phyloP scores from a whole-genome alignment of 1,140 invertebrate species.

The Drosophila auraria region DNA sequence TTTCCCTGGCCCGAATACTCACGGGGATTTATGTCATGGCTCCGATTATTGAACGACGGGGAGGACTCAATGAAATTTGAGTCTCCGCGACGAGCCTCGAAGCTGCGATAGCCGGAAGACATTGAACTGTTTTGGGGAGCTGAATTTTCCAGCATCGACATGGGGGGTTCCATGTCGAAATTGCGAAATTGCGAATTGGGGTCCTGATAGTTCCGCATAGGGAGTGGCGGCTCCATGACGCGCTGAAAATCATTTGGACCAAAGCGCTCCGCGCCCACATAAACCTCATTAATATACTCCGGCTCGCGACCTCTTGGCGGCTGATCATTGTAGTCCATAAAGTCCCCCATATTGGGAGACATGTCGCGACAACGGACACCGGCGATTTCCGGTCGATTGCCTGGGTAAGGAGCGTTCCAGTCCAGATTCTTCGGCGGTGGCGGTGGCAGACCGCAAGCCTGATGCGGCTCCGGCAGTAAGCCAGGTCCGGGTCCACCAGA shows the following conservation, averaged over 20 bases:
- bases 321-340: background rate
- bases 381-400: background rate
- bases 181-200: background rate
- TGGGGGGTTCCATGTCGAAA: background rate
- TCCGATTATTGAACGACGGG: background rate
- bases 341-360: background rate
- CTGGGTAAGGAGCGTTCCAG: background rate
- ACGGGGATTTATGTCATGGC: background rate
- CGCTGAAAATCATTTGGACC: background rate
- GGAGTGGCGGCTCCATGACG: background rate
- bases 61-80: background rate
- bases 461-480: background rate
- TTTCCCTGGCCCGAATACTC: background rate
- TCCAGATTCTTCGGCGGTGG: slow-evolving; percentile 9
- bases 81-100: background rate
- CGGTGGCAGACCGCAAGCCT: background rate
- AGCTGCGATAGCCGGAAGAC: background rate
- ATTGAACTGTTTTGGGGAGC: too few relatives aligned
- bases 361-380: background rate
- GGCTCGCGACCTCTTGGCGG: background rate
- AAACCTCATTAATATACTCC: background rate
- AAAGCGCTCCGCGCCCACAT: background rate
- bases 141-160: too few relatives aligned
- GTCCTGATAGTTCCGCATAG: background rate
- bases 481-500: background rate